Base-by-base conservation (phyloP, 2,113 vertebrate species). In the Ascaphus truei region DNA sequence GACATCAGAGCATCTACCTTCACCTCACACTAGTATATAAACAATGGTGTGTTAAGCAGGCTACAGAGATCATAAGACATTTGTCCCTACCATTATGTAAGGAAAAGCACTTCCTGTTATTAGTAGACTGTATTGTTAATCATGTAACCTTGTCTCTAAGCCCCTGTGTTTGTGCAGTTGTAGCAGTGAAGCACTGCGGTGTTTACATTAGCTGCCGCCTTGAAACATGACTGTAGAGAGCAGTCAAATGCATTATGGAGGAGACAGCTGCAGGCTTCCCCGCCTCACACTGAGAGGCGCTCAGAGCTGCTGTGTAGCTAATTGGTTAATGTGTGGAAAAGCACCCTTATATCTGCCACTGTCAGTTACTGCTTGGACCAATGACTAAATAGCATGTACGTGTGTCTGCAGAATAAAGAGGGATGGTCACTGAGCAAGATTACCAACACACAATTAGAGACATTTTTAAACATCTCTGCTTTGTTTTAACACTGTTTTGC, bases 221-320 rank as follows among this genome's bases (percentile, higher is more conserved):
- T 72, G 48, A 71, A 75, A 76, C 63, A 18, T 5, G 60, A 15
- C 23, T 79, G 9, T 58, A 48, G 73, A 66, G 53, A 72, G 27
- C 16, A 48, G 45, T 52, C 20, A 33, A 45, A 65, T 34, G 5
- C 13, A 57, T 73, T 74, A 12, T 39, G 2, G 2, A 65, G 25
- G 56, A 43, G 55, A 29, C 31, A 60, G 58, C 59, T 59, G 45
- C 34, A 47, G 16, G 36, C 39, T 15, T 71, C 71, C 75, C 22
- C 47, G 43, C 63, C 30, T 10, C 1, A 10, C 11, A 1, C 6
- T 43, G 31, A 67, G n/a, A n/a, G n/a, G n/a, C n/a, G n/a, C n/a
- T n/a, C n/a, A n/a, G n/a, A n/a, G n/a, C n/a, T n/a, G n/a, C n/a
- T n/a, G n/a, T n/a, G n/a, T n/a, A 47, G 3, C 25, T 51, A 56